Base-by-base conservation (phyloP, 2,888 invertebrate genomes). In the Mantis religiosa region DNA sequence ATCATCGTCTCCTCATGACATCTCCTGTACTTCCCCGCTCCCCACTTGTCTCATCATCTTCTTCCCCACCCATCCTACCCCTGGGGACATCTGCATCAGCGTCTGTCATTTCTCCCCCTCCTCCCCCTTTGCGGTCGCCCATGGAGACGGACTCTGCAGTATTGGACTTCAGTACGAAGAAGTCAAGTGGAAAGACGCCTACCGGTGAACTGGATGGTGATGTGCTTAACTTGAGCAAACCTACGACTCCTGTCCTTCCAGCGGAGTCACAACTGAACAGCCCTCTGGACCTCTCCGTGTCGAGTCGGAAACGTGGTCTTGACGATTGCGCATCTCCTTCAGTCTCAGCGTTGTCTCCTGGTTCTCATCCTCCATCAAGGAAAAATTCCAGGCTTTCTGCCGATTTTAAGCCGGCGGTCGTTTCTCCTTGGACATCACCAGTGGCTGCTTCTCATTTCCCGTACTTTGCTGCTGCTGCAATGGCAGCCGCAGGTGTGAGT, bases 91-190 rank as follows among this genome's bases (percentile, higher is more conserved):
- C 88, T 28, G 47, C 90, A 82, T 82, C 88, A 89, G 89, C 89
- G 54, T 83, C 90, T 88, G 89, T 90, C 89, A 88, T 90, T 88
- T 87, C 91, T 85, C 89, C 91, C 87, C 89, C 91, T 88, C 54
- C 88, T 93, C 89, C 89, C 47, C 93, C 94, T 3, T 92, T 95
- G 89, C 95, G 95, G 82, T 95, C 96, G 89, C 94, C 94, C 54
- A 81, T 89, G 2, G 93, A 94, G 82, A 94, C 93, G 85, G 94
- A 94, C 83, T 95, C 89, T 8, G 95, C 95, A 3, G 96, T 96
- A 81, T 93, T 98, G 89, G 93, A 98, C 93, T 98, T 97, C 92
- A 98, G 98, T 93, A 96, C 96, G 47, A 97, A 97, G 92, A 95
- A 96, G 91, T 90, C 81, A 81, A 71, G 54, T 71, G 87, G 87